These are phyloP conservation scores for Hylaeus anthracinus DNA, from an alignment of 1,140 invertebrate genomes.

Conservation along the genomic window DNA sequence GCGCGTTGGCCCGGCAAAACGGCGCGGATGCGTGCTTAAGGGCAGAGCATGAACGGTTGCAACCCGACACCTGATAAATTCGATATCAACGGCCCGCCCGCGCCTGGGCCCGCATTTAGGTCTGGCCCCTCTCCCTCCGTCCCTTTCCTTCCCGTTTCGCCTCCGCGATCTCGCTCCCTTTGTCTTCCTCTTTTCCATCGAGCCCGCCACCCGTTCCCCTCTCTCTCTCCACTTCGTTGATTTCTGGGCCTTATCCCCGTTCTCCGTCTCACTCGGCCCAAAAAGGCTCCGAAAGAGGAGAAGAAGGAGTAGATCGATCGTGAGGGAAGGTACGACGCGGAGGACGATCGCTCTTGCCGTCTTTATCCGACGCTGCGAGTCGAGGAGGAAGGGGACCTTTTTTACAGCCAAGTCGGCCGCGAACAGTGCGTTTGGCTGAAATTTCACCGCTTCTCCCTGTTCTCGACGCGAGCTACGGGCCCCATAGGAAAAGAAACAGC, in stretches of 20 bases:
- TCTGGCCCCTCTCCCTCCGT: conserved; percentile 14
- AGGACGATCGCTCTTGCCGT: conserved; percentile 63
- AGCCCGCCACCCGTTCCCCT: conserved; percentile 13
- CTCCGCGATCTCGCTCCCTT: conserved; percentile 29
- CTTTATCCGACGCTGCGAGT: conserved; percentile 67
- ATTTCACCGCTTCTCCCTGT: conserved; percentile 68
- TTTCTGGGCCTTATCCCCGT: conserved; percentile 24
- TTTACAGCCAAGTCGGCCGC: conserved; percentile 62
- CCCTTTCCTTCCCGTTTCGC: conserved; percentile 14
- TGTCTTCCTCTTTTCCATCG: conserved; percentile 25
- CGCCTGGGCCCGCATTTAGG: conserved; percentile 67
- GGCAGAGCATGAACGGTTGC: conserved; percentile 67
- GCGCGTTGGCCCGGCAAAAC: conserved; percentile 73
- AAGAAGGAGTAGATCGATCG: conserved; percentile 50
- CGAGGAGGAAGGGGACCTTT: conserved; percentile 55
- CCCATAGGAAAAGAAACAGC: conserved; percentile 46
- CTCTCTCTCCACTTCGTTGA: neutral
- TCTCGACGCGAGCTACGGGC: conserved; percentile 46
- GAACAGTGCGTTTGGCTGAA: conserved; percentile 70
- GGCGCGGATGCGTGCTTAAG: conserved; percentile 65
- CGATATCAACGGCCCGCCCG: conserved; percentile 75
- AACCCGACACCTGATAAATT: conserved; percentile 77
- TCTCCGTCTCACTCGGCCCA: conserved; percentile 23
- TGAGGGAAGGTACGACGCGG: conserved; percentile 44
- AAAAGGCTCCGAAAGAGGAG: neutral